Base-by-base conservation (phyloP, 2,888 invertebrate species). In the Microdon myrmicae region DNA sequence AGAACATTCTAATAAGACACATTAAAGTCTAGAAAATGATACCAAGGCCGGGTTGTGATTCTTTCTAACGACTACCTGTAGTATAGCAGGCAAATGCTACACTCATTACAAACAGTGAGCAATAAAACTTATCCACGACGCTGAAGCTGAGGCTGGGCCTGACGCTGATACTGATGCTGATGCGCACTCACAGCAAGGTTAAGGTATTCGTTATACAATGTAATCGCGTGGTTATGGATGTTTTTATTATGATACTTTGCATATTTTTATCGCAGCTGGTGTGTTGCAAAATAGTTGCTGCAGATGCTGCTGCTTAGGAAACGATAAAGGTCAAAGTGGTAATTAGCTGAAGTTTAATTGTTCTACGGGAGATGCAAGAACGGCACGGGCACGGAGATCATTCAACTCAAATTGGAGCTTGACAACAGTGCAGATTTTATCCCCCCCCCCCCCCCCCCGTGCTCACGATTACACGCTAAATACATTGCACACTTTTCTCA, bases 181-280 rank as follows among this genome's bases (percentile, higher is more conserved):
- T 59, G 59, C 41, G 35, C 61, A 49, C 55, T 55, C 32, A 54
- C 44, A 22, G 56, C 61, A 64, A 64, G 61, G 61, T 56, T 64
- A 64, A 64, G 61, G 56, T 56, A 64, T 64, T 56, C 56, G 45
- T 39, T 26, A 43, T 61, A 64, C 61, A 64, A 56, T 56, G 61
- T 64, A 64, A 56, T 56, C 44, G 23, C 38, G 49, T 49, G 55
- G 55, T 61, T 55, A 61, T 61, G 56, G 61, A 51, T 64, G 49
- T 56, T 64, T 64, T 64, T 49, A 45, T 64, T 64, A 41, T n/a
- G n/a, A n/a, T n/a, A n/a, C n/a, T n/a, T 32, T 56, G 49, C 44
- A 41, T 48, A 44, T 44, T 45, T 60, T 60, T 49, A 61, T 56
- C 35, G 51, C 61, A 64, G 49, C 61, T 64, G 55, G n/a, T 49